Evolutionary conservation across 2,797 vertebrate species (phyloP).

Genomic region (Danio choprae): DNA sequence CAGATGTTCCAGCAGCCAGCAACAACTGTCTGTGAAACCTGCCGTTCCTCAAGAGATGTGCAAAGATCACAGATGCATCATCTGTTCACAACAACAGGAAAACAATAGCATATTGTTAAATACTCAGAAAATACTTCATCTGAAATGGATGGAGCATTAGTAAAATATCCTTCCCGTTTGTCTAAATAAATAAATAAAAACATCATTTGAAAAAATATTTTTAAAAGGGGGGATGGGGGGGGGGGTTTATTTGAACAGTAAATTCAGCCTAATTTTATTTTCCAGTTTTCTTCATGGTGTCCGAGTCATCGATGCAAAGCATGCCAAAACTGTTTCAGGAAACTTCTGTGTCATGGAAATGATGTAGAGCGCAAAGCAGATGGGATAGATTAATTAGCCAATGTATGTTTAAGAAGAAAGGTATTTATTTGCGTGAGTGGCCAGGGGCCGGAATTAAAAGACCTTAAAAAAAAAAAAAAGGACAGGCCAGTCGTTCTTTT

Average conservation of each 20-base stretch:
- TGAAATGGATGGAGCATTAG: not conserved
- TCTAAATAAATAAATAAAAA: not conserved
- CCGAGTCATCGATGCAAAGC: conserved; percentile 78
- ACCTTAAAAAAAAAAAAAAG: conserved; percentile 54
- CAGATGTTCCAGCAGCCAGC: conserved; percentile 76
- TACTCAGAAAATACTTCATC: not conserved
- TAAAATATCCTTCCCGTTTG: too few relatives aligned
- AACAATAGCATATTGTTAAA: conserved; percentile 41
- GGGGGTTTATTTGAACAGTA: conserved; percentile 48
- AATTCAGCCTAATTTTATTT: conserved; percentile 61
- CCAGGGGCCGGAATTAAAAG: conserved; percentile 78
- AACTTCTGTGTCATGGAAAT: conserved; percentile 81
- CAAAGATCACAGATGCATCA: conserved; percentile 62
- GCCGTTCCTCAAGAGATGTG: conserved; percentile 62
- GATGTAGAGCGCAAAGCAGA: conserved; percentile 83
- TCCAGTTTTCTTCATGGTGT: conserved; percentile 63
- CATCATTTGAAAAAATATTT: conserved; percentile 28
- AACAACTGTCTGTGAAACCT: conserved; percentile 75
- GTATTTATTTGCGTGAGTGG: conserved; percentile 87
- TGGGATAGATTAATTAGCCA: conserved; percentile 90
- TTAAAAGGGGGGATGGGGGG: conserved; percentile 55
- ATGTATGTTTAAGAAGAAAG: conserved; percentile 86
- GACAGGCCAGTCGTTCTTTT: conserved; percentile 72
- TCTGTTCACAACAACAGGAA: conserved; percentile 64
- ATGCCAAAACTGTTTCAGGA: conserved; percentile 81